Conservation (phyloP, 1,140 invertebrate genomes). For the Harpegnathos saltator region DNA sequence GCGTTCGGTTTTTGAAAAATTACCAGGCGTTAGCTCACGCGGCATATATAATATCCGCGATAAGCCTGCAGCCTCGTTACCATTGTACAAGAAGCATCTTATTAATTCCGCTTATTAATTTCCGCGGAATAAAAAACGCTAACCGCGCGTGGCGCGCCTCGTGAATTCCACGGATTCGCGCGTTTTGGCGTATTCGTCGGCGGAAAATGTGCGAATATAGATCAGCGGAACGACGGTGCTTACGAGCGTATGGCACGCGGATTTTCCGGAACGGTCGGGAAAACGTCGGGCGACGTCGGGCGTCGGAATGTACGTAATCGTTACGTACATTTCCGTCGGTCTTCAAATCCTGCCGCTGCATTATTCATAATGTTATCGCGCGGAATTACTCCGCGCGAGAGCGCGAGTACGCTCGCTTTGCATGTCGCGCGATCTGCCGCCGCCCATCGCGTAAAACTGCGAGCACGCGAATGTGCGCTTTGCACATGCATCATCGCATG, state of each 20-base stretch:
- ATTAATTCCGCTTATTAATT: constrained; percentile 49
- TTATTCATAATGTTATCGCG: constrained; percentile 64
- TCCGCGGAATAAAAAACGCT: constrained; percentile 19
- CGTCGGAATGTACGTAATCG: constrained; percentile 48
- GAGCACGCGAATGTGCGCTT: constrained; percentile 58
- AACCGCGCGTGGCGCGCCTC: constrained; percentile 8
- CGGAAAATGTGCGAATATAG: constrained; percentile 56
- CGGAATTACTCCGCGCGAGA: constrained; percentile 34
- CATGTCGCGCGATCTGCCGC: constrained; percentile 24
- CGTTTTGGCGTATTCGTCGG: constrained; percentile 25
- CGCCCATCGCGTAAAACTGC: constrained; percentile 56
- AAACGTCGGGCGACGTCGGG: constrained; percentile 47
- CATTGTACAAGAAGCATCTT: background rate
- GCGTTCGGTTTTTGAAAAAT: background rate
- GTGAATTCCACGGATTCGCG: constrained; percentile 12
- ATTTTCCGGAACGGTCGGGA: constrained; percentile 12
- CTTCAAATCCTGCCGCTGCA: constrained; percentile 54
- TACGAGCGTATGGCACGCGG: constrained; percentile 36
- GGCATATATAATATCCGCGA: constrained; percentile 6
- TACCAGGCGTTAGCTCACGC: background rate
- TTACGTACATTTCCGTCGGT: constrained; percentile 57
- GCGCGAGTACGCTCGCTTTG: constrained; percentile 52
- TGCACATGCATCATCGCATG: constrained; percentile 54
- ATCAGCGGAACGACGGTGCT: constrained; percentile 52
- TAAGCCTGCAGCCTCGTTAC: background rate